Evolutionary conservation across 2,888 invertebrate genomes (phyloP).

Genomic region (Lithophane ornitopus): DNA sequence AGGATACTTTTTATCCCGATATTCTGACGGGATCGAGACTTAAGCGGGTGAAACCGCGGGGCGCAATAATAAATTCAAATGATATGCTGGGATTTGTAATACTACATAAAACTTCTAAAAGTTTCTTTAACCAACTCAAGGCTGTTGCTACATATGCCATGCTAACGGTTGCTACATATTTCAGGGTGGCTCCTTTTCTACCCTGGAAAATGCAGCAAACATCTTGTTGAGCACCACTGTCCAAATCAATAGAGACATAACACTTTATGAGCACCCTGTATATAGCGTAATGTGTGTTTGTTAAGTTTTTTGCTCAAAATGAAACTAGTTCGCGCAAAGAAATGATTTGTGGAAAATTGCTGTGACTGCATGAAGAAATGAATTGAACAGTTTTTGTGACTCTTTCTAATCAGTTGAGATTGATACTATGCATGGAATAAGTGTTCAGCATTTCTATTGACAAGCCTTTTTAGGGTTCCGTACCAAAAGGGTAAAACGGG

Average conservation of each 20-base stretch:
- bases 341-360: conserved; percentile 56
- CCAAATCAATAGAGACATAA: conserved; percentile 57
- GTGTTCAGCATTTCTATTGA: neutral
- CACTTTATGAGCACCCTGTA: conserved; percentile 50
- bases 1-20: too few relatives aligned
- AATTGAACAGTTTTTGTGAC: conserved; percentile 28
- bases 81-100: too few relatives aligned
- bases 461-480: neutral
- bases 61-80: too few relatives aligned
- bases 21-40: too few relatives aligned
- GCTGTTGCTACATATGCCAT: too few relatives aligned
- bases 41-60: too few relatives aligned
- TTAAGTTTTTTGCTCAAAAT: conserved; percentile 46
- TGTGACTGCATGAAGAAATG: conserved; percentile 21
- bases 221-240: conserved; percentile 43
- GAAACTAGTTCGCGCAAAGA: conserved; percentile 52
- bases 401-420: neutral
- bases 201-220: neutral
- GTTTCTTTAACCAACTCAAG: too few relatives aligned
- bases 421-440: neutral
- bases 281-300: conserved; percentile 53
- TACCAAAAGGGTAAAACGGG: too few relatives aligned
- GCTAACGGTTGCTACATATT: too few relatives aligned
- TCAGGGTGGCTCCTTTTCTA: too few relatives aligned
- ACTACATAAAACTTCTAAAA: too few relatives aligned